Conservation (phyloP, 2,113 vertebrate genomes). For the Andinoacara biseriatus region DNA sequence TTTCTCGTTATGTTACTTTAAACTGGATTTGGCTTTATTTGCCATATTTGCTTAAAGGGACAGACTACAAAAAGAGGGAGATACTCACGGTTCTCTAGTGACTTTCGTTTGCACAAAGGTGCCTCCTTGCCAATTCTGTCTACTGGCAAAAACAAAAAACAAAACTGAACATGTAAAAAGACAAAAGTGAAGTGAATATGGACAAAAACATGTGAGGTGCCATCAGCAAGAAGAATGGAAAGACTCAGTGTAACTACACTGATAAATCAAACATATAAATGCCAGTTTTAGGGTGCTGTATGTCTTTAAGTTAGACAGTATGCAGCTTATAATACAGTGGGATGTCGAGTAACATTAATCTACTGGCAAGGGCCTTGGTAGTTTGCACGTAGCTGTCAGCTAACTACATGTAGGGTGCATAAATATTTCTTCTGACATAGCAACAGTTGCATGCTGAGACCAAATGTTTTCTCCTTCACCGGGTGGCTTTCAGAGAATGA, state of each 20-base stretch:
- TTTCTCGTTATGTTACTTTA: conserved; percentile 7
- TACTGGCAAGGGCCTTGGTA: not conserved
- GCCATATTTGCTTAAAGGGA: not conserved
- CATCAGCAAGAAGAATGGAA: not conserved
- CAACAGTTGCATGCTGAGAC: not conserved
- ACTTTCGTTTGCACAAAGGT: no score
- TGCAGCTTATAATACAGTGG: not conserved
- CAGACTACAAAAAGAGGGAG: not conserved
- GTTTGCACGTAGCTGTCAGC: not conserved
- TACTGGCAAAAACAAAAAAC: no score
- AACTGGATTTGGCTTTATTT: not conserved
- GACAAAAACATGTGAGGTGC: not conserved
- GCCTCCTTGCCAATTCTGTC: no score
- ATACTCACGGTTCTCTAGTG: no score
- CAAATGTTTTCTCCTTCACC: not conserved
- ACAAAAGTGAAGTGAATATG: not conserved
- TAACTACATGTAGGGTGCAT: not conserved
- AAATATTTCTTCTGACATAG: conserved; percentile 4
- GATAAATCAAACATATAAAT: not conserved
- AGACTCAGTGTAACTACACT: not conserved
- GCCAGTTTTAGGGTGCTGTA: not conserved
- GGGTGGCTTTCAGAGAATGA: not conserved
- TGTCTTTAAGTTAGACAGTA: not conserved
- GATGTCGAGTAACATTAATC: not conserved
- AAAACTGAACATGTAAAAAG: not conserved